A percentile compares a stretch with the other conserved stretches of the same genome.
Evolutionary conservation across 2,888 invertebrate species (phyloP).

Genomic region (Cryptophagus acutangulus): DNA sequence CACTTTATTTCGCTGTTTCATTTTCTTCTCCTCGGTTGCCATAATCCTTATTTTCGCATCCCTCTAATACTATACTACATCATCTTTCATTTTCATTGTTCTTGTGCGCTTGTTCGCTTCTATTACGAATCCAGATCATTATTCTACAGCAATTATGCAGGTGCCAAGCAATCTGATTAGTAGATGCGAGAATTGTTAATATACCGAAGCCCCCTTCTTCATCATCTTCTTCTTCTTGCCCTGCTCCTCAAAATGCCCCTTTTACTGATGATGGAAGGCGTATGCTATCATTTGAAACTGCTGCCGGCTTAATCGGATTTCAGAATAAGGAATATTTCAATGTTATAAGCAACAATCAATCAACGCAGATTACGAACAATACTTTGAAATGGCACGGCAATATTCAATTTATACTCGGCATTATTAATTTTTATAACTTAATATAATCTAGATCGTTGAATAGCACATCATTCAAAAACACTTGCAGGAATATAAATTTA

Average conservation of each 20-base stretch:
- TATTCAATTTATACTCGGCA: too few relatives aligned
- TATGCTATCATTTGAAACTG: background rate
- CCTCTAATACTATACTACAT: constrained; percentile 31
- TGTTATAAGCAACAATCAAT: too few relatives aligned
- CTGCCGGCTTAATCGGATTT: constrained; percentile 3
- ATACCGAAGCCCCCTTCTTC: too few relatives aligned
- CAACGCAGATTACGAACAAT: too few relatives aligned
- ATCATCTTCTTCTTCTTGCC: too few relatives aligned
- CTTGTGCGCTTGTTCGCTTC: constrained; percentile 24
- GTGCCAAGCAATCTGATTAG: constrained; percentile 35
- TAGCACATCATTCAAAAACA: too few relatives aligned
- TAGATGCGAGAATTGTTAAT: constrained; percentile 31
- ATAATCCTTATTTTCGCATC: constrained; percentile 31
- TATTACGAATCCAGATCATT: constrained; percentile 31
- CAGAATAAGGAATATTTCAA: constrained; percentile 1
- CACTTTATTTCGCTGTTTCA: constrained; percentile 33
- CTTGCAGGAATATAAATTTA: too few relatives aligned
- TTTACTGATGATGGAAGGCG: background rate
- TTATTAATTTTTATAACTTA: too few relatives aligned
- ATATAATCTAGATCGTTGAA: too few relatives aligned
- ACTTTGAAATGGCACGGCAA: too few relatives aligned
- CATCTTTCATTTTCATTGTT: constrained; percentile 37
- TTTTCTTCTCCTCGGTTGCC: constrained; percentile 30
- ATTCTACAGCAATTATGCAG: constrained; percentile 34
- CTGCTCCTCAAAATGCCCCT: too few relatives aligned